Percentiles rank a stretch among this genome's conserved stretches.
phyloP scores from a whole-genome alignment of 2,113 vertebrate genomes.

The Charina bottae region DNA sequence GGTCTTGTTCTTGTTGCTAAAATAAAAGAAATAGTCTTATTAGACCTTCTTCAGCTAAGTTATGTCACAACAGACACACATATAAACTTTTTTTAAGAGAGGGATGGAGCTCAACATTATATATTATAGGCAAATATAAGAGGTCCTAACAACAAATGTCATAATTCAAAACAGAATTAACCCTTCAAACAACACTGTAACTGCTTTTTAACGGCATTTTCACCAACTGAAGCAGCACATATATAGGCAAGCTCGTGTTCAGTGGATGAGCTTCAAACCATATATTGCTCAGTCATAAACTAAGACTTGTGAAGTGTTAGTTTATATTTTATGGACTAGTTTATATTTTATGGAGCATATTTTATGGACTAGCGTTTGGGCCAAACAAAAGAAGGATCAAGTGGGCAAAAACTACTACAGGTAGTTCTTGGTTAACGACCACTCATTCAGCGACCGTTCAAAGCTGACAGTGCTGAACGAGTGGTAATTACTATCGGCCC shows the following conservation, averaged over 20 bases:
- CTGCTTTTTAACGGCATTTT: neutral
- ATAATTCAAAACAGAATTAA: neutral
- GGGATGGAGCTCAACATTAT: neutral
- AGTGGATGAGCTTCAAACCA: neutral
- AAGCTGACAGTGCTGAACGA: neutral
- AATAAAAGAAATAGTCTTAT: constrained; percentile 57
- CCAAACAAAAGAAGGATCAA: neutral
- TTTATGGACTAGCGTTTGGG: neutral
- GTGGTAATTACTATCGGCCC: neutral
- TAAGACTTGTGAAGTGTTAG: too few species aligned
- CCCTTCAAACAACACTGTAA: neutral
- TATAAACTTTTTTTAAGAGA: neutral
- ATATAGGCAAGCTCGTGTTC: neutral
- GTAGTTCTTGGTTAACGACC: neutral
- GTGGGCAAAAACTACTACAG: neutral
- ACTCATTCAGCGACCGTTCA: neutral
- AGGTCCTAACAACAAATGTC: neutral
- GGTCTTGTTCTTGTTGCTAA: constrained; percentile 99
- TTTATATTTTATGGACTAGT: neutral
- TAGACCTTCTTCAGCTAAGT: constrained; percentile 15
- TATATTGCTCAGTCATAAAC: neutral
- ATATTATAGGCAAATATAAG: neutral
- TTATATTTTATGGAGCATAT: neutral
- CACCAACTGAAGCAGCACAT: neutral
- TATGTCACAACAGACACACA: neutral